Evolutionary conservation across 2,888 invertebrate genomes (phyloP), one percentile per base, ranked within the genome.

Genomic region (Liposcelis brunnea): DNA sequence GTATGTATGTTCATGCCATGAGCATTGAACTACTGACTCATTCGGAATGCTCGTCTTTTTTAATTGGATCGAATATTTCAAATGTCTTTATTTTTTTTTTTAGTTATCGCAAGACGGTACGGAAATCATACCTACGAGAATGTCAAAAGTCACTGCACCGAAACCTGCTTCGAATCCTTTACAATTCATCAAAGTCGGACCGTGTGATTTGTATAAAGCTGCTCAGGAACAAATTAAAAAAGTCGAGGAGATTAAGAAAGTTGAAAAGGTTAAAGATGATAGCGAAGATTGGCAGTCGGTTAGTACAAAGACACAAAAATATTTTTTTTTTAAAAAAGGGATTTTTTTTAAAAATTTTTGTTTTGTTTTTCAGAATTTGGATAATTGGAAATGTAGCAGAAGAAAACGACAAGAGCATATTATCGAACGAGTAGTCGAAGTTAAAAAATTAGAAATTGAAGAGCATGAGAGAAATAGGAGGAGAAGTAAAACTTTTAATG

Each of bases 231-330:
- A 87, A 64, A 70, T 87, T 49, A 77, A 84, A 55, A 75, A 82
- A 56, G 83, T 81, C 42, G 84, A 87, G 62, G 80, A 86, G 61
- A 80, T 86, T 47, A 85, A 85, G 63, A 77, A 80, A 56, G 75
- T 80, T 45, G 80, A 83, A 58, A 80, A 83, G 56, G 71, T 78
- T 48, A 75, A 80, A 55, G 85, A 86, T 61, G 80, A 85, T 55
- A 80, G 82, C 52, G 87, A 87, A 65, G 87, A 87, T 60, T 89
- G 89, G 89, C 89, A 89, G 68, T 80, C 82, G 70, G 87, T 87
- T 64, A 75, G 78, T 50, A 26, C 33, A 6, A 8, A 8, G 26
- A 26, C 4, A n/a, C n/a, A n/a, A n/a, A 40, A 36, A 45, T 18
- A 38, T 48, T 12, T n/a, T 19, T 32, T 38, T 31, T 16, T 34